phyloP scores from a whole-genome alignment of 2,888 invertebrate genomes.

The Diarsia rubi region DNA sequence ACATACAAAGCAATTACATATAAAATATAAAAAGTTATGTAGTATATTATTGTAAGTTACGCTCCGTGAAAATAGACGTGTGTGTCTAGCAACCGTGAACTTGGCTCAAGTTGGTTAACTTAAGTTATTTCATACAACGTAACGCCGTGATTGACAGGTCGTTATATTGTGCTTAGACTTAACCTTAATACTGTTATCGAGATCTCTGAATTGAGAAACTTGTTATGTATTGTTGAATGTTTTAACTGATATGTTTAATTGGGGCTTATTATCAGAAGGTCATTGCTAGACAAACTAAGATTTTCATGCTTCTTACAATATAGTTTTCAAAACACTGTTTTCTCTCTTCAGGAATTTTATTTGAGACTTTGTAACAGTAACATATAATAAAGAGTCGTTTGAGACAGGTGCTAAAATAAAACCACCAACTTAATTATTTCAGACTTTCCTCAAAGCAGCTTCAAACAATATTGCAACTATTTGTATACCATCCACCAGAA shows the following conservation, averaged over 20 bases:
- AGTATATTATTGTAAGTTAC: slow-evolving; percentile 45
- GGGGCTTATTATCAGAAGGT: not conserved
- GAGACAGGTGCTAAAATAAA: not conserved
- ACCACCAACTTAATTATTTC: not conserved
- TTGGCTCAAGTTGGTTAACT: slow-evolving; percentile 49
- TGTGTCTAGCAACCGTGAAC: slow-evolving; percentile 65
- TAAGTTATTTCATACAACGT: slow-evolving; percentile 66
- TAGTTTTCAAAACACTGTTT: not conserved
- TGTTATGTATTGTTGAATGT: slow-evolving; percentile 7
- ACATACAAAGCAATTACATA: slow-evolving; percentile 31
- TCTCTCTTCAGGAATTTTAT: not conserved
- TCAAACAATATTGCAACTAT: not conserved
- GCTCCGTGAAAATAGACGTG: slow-evolving; percentile 54
- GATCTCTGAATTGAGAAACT: slow-evolving; percentile 9
- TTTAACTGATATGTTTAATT: not conserved
- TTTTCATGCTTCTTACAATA: not conserved
- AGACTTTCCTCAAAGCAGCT: not conserved
- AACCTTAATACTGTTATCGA: slow-evolving; percentile 59
- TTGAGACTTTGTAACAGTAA: not conserved
- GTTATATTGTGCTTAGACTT: slow-evolving; percentile 61
- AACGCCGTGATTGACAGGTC: slow-evolving; percentile 67
- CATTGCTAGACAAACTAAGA: no score
- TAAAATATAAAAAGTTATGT: slow-evolving; percentile 47
- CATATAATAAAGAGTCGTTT: not conserved
- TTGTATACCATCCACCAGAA: not conserved